Base-by-base conservation (phyloP, 2,888 invertebrate species). In the Zeuzera pyrina region DNA sequence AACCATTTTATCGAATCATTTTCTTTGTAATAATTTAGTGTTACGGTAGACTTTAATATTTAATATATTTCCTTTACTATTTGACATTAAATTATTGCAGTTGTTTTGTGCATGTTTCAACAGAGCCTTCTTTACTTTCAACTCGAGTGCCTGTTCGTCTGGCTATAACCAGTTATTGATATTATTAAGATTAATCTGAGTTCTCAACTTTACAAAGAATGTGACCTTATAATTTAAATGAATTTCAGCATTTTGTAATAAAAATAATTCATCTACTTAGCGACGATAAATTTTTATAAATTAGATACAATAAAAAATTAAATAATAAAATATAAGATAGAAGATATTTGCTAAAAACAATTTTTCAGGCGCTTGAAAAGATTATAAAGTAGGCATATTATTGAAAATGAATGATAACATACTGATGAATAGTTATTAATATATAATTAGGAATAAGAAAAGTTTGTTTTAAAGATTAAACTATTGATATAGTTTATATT, bases 401-500 rank as follows among this genome's bases (percentile, higher is more conserved):
- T 73, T 74, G 70, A 81, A 78, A 76, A 69, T 76, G 74, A 76
- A 73, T 71, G 70, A 76, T 65, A 77, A 67, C 79, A 78, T 73
- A 77, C 76, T 76, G 81, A 79, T 70, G 63, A 72, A 81, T 83
- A 81, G 81, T 79, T 79, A 83, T 79, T 81, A 81, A 83, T 83
- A 83, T 81, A 81, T 81, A 78, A 78, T 77, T 81, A 81, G 78
- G 42, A n/a, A 37, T 68, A 57, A 71, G 61, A 43, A 55, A 79
- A 76, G 81, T 83, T 83, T 81, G 81, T 83, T 83, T 83, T 81
- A 79, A 81, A 83, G 81, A 83, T 83, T 83, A 81, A 83, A 83
- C 83, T 83, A 83, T 83, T 74, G 72, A 83, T 79, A 83, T 83
- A 83, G 83, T 83, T 83, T 83, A 83, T 83, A 83, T 83, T 83